Percentiles rank a stretch among this genome's conserved stretches.
These are phyloP conservation scores for Cichlasoma orientale DNA, from an alignment of 2,797 vertebrate genomes.

Conservation along the genomic window DNA sequence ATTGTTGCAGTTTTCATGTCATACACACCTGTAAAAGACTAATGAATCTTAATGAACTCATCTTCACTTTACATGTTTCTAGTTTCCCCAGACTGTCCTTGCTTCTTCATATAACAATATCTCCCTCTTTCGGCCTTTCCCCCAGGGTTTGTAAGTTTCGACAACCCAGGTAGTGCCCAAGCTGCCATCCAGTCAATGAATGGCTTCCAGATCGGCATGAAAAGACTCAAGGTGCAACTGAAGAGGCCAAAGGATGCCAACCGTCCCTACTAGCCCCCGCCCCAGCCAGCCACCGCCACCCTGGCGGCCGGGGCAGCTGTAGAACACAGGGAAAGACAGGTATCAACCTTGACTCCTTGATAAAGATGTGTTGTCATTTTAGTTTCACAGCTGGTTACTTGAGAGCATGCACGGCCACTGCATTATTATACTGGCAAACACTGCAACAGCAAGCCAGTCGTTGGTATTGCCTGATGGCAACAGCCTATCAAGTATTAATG, in stretches of 20 bases:
- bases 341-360: constrained; percentile 4
- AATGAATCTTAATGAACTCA: constrained; percentile 22
- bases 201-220: constrained; percentile 99
- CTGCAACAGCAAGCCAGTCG: constrained; percentile 40
- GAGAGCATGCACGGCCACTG: constrained; percentile 8
- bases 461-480: constrained; percentile 20
- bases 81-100: background rate
- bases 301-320: constrained; percentile 76
- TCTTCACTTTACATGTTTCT: constrained; percentile 24
- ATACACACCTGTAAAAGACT: background rate
- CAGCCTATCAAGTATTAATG: background rate
- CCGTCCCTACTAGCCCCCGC: constrained; percentile 92
- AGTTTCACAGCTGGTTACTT: constrained; percentile 42
- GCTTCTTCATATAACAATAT: constrained; percentile 53
- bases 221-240: constrained; percentile 99
- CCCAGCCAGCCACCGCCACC: constrained; percentile 68
- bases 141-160: constrained; percentile 98
- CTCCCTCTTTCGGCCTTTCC: constrained; percentile 29
- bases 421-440: constrained; percentile 40
- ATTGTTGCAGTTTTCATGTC: background rate
- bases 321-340: constrained; percentile 79
- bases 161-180: constrained; percentile 98
- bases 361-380: constrained; percentile 19
- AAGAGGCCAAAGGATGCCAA: constrained; percentile 99
- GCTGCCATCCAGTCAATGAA: constrained; percentile 99